Conservation (phyloP, 2,888 invertebrate genomes). For the Tridacna gigas region DNA sequence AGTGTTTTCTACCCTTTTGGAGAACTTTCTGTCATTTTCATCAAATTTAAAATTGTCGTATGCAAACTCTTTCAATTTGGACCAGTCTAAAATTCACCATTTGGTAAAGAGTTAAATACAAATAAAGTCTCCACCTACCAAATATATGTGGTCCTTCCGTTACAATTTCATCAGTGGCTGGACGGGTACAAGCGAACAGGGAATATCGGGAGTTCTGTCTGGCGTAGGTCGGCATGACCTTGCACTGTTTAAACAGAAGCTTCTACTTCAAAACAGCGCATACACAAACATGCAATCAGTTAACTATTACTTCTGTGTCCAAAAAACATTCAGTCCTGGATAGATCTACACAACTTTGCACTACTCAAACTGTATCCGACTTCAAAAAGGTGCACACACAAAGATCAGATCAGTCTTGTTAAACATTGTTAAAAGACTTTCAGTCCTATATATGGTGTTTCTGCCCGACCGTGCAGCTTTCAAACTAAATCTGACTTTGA, state of each 20-base stretch:
- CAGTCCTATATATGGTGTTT: too few relatives aligned
- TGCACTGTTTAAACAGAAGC: neutral
- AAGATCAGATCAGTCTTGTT: too few relatives aligned
- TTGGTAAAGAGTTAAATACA: too few relatives aligned
- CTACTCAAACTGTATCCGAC: too few relatives aligned
- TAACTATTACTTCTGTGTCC: neutral
- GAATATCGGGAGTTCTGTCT: conserved; percentile 75
- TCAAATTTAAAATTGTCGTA: neutral
- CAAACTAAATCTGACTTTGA: too few relatives aligned
- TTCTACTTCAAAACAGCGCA: neutral
- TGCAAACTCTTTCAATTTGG: neutral
- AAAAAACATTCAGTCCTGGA: too few relatives aligned
- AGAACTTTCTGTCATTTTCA: neutral
- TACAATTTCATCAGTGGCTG: conserved; percentile 73
- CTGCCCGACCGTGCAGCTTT: too few relatives aligned
- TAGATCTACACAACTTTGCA: too few relatives aligned
- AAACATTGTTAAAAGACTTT: too few relatives aligned
- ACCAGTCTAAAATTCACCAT: too few relatives aligned
- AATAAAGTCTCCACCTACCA: conserved; percentile 68
- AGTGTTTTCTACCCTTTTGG: neutral
- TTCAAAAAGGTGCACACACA: too few relatives aligned
- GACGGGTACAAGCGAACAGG: conserved; percentile 78
- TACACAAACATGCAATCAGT: neutral
- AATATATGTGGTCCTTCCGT: conserved; percentile 75
- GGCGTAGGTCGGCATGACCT: conserved; percentile 56